A percentile compares a stretch with the other conserved stretches of the same genome.
phyloP scores from a whole-genome alignment of 2,113 vertebrate species.

The Tursiops truncatus region DNA sequence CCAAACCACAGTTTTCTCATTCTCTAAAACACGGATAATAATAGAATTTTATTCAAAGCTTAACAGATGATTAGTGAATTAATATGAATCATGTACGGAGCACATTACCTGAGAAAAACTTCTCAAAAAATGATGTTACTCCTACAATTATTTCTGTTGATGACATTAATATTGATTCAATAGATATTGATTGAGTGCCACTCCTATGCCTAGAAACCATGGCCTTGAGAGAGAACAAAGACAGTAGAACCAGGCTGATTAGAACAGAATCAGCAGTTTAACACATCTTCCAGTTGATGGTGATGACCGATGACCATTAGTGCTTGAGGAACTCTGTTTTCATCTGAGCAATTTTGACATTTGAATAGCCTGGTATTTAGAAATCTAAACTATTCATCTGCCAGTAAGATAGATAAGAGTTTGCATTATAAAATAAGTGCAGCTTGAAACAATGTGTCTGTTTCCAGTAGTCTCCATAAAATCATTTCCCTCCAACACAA shows the following conservation, averaged over 20 bases:
- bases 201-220: not conserved
- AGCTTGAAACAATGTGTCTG: not conserved
- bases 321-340: not conserved
- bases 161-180: not conserved
- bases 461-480: not conserved
- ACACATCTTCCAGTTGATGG: not conserved
- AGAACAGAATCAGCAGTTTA: not conserved
- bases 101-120: not conserved
- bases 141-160: not conserved
- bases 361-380: not conserved
- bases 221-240: not conserved
- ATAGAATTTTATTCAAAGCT: not conserved
- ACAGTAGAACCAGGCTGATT: not conserved
- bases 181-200: not conserved
- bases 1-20: not conserved
- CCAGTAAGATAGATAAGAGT: not conserved
- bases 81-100: not conserved
- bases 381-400: constrained; percentile 4
- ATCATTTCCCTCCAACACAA: not conserved
- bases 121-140: not conserved
- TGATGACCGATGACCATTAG: not conserved
- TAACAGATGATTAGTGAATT: not conserved
- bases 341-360: not conserved
- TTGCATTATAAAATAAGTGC: not conserved
- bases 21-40: not conserved